Percentiles rank a stretch among this genome's conserved stretches.
phyloP scores from a whole-genome alignment of 2,797 vertebrate genomes.

The Gymnopithys bicolor region DNA sequence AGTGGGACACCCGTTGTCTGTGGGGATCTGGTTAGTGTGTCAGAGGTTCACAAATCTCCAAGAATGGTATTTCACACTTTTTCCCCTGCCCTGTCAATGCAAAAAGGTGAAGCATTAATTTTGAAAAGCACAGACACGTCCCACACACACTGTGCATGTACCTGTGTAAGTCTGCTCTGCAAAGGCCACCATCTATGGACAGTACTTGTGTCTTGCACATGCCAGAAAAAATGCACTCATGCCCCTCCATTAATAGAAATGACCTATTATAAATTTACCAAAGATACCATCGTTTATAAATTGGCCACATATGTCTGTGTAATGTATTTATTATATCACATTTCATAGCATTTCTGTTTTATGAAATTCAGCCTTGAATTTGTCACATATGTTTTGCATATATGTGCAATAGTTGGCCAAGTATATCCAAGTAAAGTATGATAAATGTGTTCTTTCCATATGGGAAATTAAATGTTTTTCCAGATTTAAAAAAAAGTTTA shows the following conservation, averaged over 20 bases:
- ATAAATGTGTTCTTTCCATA: conserved; percentile 69
- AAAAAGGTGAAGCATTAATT: neutral
- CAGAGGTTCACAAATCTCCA: neutral
- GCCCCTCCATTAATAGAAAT: conserved; percentile 46
- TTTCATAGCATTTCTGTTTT: conserved; percentile 65
- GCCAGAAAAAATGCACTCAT: neutral
- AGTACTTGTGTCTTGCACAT: neutral
- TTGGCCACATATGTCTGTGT: conserved; percentile 60
- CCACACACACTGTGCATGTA: neutral
- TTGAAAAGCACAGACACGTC: neutral
- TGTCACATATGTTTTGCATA: conserved; percentile 72
- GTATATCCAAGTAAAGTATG: conserved; percentile 61
- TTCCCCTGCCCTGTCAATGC: neutral
- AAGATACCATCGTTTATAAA: conserved; percentile 55
- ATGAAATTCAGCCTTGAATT: conserved; percentile 67
- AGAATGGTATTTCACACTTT: neutral
- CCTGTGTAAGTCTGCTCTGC: neutral
- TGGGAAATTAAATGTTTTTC: conserved; percentile 69
- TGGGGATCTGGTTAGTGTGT: neutral
- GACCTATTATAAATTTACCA: conserved; percentile 60
- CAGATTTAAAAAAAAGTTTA: conserved; percentile 23
- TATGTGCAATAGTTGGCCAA: conserved; percentile 52
- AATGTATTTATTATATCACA: conserved; percentile 70
- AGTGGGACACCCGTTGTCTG: neutral
- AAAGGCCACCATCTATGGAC: neutral